phyloP scores from a whole-genome alignment of 2,888 invertebrate genomes.

The Megastigmus dorsalis region DNA sequence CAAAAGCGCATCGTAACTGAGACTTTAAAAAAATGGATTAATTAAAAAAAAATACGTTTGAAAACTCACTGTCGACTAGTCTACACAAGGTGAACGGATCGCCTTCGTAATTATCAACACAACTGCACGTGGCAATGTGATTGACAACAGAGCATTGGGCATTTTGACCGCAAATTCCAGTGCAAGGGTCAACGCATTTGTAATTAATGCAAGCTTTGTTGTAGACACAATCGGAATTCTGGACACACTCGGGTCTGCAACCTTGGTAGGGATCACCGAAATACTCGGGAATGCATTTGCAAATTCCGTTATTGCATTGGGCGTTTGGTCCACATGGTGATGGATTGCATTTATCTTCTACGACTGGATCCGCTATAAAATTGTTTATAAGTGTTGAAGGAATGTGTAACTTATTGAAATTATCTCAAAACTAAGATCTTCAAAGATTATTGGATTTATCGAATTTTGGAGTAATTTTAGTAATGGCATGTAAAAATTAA shows the following conservation, averaged over 20 bases:
- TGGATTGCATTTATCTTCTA: conserved; percentile 79
- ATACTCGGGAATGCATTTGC: conserved; percentile 72
- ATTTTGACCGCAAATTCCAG: conserved; percentile 85
- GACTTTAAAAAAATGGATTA: conserved; percentile 5
- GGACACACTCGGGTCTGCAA: conserved; percentile 88
- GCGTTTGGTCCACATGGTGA: conserved; percentile 87
- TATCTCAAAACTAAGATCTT: too few species aligned
- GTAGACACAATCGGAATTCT: conserved; percentile 85
- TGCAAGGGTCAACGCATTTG: conserved; percentile 89
- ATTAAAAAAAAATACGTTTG: neutral
- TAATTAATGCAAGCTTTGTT: conserved; percentile 86
- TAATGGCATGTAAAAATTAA: neutral
- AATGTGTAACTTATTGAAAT: too few species aligned
- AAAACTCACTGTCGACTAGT: conserved; percentile 56
- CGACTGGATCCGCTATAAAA: conserved; percentile 59
- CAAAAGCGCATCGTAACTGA: too few species aligned
- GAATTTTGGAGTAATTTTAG: neutral
- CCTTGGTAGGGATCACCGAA: conserved; percentile 76
- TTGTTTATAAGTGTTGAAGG: too few species aligned
- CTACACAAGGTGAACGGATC: conserved; percentile 76
- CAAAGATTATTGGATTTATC: too few species aligned
- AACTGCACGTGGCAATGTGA: conserved; percentile 80
- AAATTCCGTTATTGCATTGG: conserved; percentile 76
- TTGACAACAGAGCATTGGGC: conserved; percentile 87
- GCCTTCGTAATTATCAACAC: conserved; percentile 76